Evolutionary conservation across 1,140 invertebrate species (phyloP), one percentile per base, ranked within the genome.

Genomic region (Trichomalopsis sarcophagae): DNA sequence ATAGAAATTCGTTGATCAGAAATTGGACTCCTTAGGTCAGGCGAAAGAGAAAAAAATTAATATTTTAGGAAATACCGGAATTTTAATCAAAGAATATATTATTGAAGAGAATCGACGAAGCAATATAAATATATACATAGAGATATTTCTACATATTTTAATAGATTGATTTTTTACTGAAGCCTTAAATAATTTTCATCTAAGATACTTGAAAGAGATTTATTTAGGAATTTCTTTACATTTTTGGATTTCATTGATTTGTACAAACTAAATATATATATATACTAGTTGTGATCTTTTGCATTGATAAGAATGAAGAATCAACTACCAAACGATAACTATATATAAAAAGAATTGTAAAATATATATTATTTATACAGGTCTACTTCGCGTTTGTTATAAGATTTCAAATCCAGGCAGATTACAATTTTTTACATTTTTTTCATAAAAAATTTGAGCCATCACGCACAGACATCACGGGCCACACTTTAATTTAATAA

Each of bases 151-250:
- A 71, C 14, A 36, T 33, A 73, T 79, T 84, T 73, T 77, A 66
- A 33, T 68, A 84, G 21, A 84, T 84, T 55, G 27, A 79, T 79
- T 62, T 55, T 79, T 73, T 77, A 82, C 50, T 36, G 50, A 66
- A 77, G 76, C 55, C 62, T 36, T 44, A 69, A 84, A 14, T 14
- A 76, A 44, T 68, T 84, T 77, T 84, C 21, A 76, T 50, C 71
- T 30, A 76, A 13, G 2, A 71, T 66, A 76, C 30, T 84, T 17
- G 40, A 76, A 77, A 40, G 69, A 81, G 44, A 44, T 80, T 80
- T 50, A 68, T 80, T 68, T 66, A n/a, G 14, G 6, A 44, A 77
- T 77, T 77, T 50, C 33, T 77, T n/a, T 40, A 62, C 13, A 66
- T 77, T 50, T 77, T 36, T 77, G 9, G n/a, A 77, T 27, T 17